A percentile compares a stretch with the other conserved stretches of the same genome.
These are phyloP conservation scores for Scaptomyza cyrtandrae DNA, from an alignment of 2,888 invertebrate genomes.

Conservation along the genomic window DNA sequence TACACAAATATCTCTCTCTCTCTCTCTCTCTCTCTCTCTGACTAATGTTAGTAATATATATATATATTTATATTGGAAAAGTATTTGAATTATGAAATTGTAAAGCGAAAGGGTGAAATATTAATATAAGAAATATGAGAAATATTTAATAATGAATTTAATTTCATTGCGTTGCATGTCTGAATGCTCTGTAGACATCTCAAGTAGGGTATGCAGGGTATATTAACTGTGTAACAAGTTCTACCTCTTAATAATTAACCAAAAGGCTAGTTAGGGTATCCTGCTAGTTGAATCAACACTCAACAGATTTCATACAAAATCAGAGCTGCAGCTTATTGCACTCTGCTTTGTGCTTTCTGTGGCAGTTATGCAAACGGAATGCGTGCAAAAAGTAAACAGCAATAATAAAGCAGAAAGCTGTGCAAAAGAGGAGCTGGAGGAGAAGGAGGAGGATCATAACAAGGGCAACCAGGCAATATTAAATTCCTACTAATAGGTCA, in stretches of 20 bases:
- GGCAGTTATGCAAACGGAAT: constrained; percentile 45
- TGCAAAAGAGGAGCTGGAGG: neutral
- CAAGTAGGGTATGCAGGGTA: neutral
- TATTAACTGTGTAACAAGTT: neutral
- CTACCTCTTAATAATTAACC: neutral
- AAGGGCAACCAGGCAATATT: constrained; percentile 51
- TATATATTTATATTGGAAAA: neutral
- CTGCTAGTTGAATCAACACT: neutral
- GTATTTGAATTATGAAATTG: neutral
- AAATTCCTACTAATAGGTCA: constrained; percentile 67
- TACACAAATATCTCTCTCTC: neutral
- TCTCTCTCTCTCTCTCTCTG: neutral
- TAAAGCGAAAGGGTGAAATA: neutral
- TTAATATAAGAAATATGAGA: neutral
- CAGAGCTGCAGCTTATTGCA: neutral
- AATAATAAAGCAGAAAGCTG: constrained; percentile 39
- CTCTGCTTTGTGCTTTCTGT: constrained; percentile 15
- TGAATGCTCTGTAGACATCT: neutral
- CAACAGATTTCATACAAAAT: neutral
- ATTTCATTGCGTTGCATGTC: neutral
- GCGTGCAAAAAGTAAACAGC: constrained; percentile 48
- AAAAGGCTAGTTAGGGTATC: neutral
- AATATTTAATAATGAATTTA: neutral
- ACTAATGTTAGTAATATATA: neutral
- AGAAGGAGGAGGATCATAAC: neutral